Conservation (phyloP, 1,140 invertebrate genomes). For the Bathynomus jamesi region DNA sequence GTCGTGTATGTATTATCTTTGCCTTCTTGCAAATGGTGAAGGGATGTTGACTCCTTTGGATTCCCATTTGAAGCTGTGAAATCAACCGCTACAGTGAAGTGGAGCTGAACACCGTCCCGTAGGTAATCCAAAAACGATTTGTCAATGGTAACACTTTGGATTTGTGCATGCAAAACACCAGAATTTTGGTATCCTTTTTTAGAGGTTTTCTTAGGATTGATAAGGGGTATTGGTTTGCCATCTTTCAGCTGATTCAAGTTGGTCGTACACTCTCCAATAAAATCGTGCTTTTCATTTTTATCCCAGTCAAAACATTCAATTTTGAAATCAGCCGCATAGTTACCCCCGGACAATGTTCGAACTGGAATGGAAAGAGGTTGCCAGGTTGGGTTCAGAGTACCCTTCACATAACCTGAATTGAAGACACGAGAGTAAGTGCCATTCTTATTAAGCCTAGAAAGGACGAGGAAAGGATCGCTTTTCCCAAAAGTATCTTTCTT, state of each 20-base stretch:
- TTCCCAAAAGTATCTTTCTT: constrained; percentile 11
- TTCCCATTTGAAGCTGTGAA: constrained; percentile 58
- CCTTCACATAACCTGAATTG: constrained; percentile 51
- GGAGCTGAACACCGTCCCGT: no score
- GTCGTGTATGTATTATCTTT: constrained; percentile 49
- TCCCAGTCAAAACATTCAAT: constrained; percentile 48
- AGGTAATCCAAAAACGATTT: no score
- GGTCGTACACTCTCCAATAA: constrained; percentile 47
- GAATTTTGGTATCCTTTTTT: constrained; percentile 49
- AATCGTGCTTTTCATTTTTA: constrained; percentile 46
- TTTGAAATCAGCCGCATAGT: constrained; percentile 47
- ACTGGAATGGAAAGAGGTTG: constrained; percentile 47
- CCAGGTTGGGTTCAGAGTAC: constrained; percentile 53
- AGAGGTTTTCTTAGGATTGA: constrained; percentile 46
- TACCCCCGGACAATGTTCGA: constrained; percentile 49
- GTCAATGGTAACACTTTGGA: no score
- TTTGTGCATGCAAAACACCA: no score
- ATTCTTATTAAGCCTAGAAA: constrained; percentile 46
- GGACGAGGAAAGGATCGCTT: constrained; percentile 13
- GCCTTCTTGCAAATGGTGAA: constrained; percentile 47
- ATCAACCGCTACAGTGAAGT: constrained; percentile 56
- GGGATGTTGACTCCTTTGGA: constrained; percentile 47
- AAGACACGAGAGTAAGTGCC: constrained; percentile 49
- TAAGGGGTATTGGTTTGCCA: constrained; percentile 42
- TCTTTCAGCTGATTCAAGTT: constrained; percentile 40